phyloP scores from a whole-genome alignment of 2,113 vertebrate genomes.

The Amazona guildingii region DNA sequence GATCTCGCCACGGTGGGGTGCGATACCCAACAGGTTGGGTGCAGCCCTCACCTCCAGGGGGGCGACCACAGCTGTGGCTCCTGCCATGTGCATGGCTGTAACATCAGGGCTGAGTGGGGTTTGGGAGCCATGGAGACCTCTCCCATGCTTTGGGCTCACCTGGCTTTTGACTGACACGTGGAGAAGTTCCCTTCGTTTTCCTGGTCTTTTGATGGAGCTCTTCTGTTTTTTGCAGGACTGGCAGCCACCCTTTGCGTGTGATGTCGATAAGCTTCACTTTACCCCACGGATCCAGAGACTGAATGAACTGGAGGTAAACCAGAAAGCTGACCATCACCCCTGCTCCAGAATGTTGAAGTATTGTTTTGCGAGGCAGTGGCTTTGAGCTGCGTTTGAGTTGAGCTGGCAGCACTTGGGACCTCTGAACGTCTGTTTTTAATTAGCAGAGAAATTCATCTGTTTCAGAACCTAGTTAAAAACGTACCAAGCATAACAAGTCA shows the following conservation, averaged over 20 bases:
- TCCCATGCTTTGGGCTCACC: background rate
- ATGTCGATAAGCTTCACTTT: constrained; percentile 97
- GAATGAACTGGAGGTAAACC: constrained; percentile 92
- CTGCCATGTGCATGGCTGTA: background rate
- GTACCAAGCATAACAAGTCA: background rate
- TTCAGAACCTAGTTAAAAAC: background rate
- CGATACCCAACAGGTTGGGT: accelerated
- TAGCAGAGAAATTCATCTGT: background rate
- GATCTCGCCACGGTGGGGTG: background rate
- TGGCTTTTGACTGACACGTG: background rate
- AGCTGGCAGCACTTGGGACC: background rate
- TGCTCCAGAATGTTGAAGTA: background rate
- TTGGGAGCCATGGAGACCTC: accelerated
- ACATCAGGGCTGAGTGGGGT: background rate
- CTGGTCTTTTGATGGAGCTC: constrained; percentile 25
- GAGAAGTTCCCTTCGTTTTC: background rate
- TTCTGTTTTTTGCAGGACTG: constrained; percentile 81
- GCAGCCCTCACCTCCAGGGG: background rate
- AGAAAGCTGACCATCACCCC: background rate
- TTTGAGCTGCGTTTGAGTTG: background rate
- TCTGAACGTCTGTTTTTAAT: background rate
- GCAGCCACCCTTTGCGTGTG: constrained; percentile 97
- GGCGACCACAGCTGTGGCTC: background rate
- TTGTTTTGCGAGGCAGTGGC: background rate
- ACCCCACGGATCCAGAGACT: constrained; percentile 97